Base-by-base conservation (phyloP, 2,113 vertebrate genomes). In the Thryonomys swinderianus region DNA sequence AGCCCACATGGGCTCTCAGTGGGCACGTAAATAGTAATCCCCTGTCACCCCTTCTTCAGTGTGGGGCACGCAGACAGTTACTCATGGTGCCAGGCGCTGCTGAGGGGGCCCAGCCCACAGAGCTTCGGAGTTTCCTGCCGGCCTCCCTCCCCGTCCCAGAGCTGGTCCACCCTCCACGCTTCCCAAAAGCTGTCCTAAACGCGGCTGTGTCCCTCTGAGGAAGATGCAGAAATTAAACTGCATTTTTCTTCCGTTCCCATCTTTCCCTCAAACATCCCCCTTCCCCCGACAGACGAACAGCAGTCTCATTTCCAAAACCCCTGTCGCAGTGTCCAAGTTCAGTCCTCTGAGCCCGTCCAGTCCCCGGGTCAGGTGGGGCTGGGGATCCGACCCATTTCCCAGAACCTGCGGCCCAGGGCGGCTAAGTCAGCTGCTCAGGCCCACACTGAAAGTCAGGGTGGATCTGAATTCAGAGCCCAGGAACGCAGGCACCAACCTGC, bases 391-490 rank as follows among this genome's bases (percentile, higher is more conserved):
- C 18, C 37, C 83, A 21, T 76, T 48, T 90, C 57, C 66, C 62
- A 67, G 80, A 84, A n/a, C 37, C 83, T 1, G 42, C 17, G 48
- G 18, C 88, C 87, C 82, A 17, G 66, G 37, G 73, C 88, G 18
- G 61, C 55, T 8, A n/a, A 23, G 0, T 40, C 20, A 11, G 53
- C 0, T 0, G 40, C 48, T 30, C 4, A 71, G 1, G 62, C n/a
- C 79, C 85, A 48, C 48, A 76, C n/a, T 45, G 73, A 42, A 59
- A 82, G 32, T 21, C 14, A 12, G 82, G 78, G 12, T 14, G n/a
- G 20, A 66, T 85, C 92, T 67, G 71, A 88, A 85, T 17, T 66
- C 67, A 85, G 85, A 67, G 81, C 57, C 27, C 85, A 88, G 42
- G 32, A 0, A 10, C 10, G 42, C 4, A 18, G 45, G 62, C 69